Conservation (phyloP, 2,113 vertebrate genomes). For the Cichladusa arquata region DNA sequence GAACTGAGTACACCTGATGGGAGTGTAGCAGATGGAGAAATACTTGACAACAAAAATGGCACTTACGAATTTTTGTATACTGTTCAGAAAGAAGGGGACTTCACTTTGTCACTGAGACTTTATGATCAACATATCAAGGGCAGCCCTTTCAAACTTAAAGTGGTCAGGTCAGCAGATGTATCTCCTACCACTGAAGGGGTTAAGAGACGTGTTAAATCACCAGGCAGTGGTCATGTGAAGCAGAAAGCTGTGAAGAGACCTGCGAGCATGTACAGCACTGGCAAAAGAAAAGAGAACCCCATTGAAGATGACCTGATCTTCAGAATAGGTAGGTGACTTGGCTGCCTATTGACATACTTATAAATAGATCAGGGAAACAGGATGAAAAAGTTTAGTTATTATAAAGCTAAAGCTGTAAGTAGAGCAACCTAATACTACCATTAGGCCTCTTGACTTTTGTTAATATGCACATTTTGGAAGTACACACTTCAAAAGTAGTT, state of each 20-base stretch:
- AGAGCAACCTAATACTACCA: background rate
- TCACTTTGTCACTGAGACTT: slow-evolving; percentile 86
- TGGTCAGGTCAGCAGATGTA: slow-evolving; percentile 84
- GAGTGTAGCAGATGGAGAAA: slow-evolving; percentile 84
- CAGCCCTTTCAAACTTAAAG: slow-evolving; percentile 93
- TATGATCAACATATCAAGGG: slow-evolving; percentile 95
- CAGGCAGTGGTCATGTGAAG: slow-evolving; percentile 88
- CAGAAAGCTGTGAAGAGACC: slow-evolving; percentile 93
- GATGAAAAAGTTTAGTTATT: background rate
- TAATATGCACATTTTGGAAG: background rate
- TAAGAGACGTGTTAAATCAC: slow-evolving; percentile 91
- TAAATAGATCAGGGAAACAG: background rate
- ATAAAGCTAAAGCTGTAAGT: background rate
- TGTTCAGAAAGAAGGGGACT: slow-evolving; percentile 88
- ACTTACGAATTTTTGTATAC: slow-evolving; percentile 94
- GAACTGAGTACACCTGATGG: slow-evolving; percentile 87
- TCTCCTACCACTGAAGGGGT: slow-evolving; percentile 84
- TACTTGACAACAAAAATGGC: slow-evolving; percentile 96
- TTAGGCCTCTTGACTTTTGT: background rate
- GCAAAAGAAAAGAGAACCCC: slow-evolving; percentile 93
- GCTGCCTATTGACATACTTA: background rate
- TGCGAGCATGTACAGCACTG: slow-evolving; percentile 95
- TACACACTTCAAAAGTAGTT: background rate
- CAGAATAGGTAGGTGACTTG: slow-evolving; percentile 82
- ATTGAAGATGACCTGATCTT: slow-evolving; percentile 96